Percentiles rank a stretch among this genome's conserved stretches.
Evolutionary conservation across 1,140 invertebrate genomes (phyloP).

Genomic region (Parasteatoda tepidariorum): DNA sequence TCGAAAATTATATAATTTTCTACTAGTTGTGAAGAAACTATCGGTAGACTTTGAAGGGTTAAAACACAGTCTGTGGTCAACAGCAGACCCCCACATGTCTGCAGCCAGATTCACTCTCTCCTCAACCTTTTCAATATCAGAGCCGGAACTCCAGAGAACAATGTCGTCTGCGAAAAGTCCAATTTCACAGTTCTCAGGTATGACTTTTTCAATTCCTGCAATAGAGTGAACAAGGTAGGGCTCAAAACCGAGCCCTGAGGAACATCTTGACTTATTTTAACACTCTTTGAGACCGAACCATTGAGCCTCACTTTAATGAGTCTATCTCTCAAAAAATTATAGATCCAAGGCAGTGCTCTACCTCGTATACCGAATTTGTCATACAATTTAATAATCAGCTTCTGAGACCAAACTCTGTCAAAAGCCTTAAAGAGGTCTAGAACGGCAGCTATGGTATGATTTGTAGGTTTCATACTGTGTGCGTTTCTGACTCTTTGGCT

Average conservation of each 20-base stretch:
- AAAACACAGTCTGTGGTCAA: background rate
- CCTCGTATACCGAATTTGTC: background rate
- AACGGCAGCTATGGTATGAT: background rate
- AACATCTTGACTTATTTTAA: background rate
- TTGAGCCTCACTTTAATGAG: slow-evolving; percentile 1
- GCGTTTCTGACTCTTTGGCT: background rate
- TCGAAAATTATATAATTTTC: slow-evolving; percentile 7
- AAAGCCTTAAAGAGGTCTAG: background rate
- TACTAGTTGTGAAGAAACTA: slow-evolving; percentile 2
- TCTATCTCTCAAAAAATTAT: slow-evolving; percentile 3
- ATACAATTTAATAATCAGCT: background rate
- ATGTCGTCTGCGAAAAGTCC: background rate
- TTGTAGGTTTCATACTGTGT: background rate
- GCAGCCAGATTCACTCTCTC: background rate
- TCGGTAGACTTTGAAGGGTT: background rate
- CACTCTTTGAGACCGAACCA: background rate
- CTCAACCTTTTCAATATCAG: background rate
- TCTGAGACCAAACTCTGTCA: background rate
- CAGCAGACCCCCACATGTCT: background rate
- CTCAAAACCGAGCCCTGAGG: slow-evolving; percentile 2
- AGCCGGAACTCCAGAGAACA: background rate
- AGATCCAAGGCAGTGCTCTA: background rate
- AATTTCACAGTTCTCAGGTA: background rate
- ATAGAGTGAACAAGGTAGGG: background rate
- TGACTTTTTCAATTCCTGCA: background rate